phyloP scores from a whole-genome alignment of 2,797 vertebrate genomes.

The Adelosebastes latens region DNA sequence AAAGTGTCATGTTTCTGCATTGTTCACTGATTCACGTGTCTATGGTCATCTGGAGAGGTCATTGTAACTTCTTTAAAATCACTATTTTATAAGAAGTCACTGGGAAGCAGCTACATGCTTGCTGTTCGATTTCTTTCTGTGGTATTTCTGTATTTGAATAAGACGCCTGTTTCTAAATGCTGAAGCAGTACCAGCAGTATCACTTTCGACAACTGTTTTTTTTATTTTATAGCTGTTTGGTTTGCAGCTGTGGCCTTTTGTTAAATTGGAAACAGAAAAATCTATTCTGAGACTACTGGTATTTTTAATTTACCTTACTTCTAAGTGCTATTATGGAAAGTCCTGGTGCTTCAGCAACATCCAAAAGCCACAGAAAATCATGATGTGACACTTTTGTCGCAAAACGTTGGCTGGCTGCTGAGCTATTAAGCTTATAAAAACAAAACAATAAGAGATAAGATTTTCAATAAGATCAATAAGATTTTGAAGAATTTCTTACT shows the following conservation, averaged over 20 bases:
- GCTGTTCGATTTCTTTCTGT: not conserved
- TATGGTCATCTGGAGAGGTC: not conserved
- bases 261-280: not conserved
- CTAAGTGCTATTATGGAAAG: not conserved
- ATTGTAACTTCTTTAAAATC: not conserved
- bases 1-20: not conserved
- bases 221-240: not conserved
- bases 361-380: no score
- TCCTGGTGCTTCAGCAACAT: not conserved
- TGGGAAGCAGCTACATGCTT: not conserved
- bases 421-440: no score
- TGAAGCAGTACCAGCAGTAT: not conserved
- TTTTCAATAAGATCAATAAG: no score
- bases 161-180: not conserved
- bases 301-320: not conserved
- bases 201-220: not conserved
- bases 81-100: not conserved
- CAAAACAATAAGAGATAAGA: no score
- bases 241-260: not conserved
- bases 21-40: not conserved
- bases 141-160: not conserved
- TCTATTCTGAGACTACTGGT: not conserved
- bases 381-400: no score
- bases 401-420: no score
- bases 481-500: no score